A percentile compares a stretch with the other conserved stretches of the same genome.
Evolutionary conservation across 2,113 vertebrate species (phyloP).

Genomic region (Cyprinodon variegatus): DNA sequence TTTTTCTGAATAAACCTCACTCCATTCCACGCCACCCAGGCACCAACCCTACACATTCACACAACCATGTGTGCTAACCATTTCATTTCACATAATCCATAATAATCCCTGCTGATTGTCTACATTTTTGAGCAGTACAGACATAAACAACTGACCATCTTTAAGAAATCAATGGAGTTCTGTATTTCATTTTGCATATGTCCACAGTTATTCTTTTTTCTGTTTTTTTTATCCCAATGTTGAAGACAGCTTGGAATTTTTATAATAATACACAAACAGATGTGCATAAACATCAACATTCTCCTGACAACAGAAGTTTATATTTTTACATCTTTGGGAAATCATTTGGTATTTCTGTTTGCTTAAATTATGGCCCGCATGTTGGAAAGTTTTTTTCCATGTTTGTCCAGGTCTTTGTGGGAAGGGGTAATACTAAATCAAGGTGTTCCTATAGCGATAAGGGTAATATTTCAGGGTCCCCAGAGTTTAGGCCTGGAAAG

Average conservation of each 20-base stretch:
- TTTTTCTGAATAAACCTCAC: too few species aligned
- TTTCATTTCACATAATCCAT: too few species aligned
- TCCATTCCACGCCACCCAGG: too few species aligned
- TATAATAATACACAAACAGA: slow-evolving; percentile 3
- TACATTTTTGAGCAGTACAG: background rate
- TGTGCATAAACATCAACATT: slow-evolving; percentile 14
- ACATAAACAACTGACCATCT: background rate
- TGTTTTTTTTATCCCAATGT: slow-evolving; percentile 5
- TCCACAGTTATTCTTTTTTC: slow-evolving; percentile 1
- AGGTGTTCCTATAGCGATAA: slow-evolving; percentile 76
- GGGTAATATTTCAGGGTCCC: slow-evolving; percentile 68
- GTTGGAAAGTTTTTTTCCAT: slow-evolving; percentile 53
- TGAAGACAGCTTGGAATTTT: slow-evolving; percentile 8
- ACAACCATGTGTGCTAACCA: too few species aligned
- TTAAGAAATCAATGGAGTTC: background rate
- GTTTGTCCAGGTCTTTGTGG: slow-evolving; percentile 59
- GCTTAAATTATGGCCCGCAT: slow-evolving; percentile 53
- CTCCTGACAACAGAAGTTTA: slow-evolving; percentile 33
- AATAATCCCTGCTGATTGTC: too few species aligned
- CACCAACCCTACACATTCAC: too few species aligned
- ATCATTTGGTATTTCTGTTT: slow-evolving; percentile 56
- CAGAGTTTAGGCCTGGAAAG: slow-evolving; percentile 67
- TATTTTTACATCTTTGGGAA: slow-evolving; percentile 63
- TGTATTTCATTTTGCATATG: background rate
- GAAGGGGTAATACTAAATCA: slow-evolving; percentile 61